These are phyloP conservation scores for Petrocephalus zakoni DNA, from an alignment of 2,113 vertebrate genomes.

Conservation along the genomic window DNA sequence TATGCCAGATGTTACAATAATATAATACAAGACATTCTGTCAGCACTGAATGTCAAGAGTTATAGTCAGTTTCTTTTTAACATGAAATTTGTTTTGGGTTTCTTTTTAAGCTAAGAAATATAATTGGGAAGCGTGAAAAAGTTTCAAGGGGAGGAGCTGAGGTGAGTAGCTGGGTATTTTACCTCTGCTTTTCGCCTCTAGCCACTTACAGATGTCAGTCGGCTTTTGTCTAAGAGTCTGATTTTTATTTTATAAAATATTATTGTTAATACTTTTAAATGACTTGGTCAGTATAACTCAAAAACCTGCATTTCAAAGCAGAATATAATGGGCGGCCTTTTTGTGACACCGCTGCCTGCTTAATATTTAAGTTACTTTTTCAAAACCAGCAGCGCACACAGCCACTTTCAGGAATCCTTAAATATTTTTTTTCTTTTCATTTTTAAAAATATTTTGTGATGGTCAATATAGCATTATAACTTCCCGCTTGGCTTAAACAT, in stretches of 20 bases:
- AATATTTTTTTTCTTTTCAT: neutral
- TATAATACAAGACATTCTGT: neutral
- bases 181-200: neutral
- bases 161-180: slow-evolving; percentile 35
- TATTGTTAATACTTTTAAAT: neutral
- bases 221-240: neutral
- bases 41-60: neutral
- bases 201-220: neutral
- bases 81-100: neutral
- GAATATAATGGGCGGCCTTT: neutral
- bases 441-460: neutral
- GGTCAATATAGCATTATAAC: neutral
- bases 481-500: neutral
- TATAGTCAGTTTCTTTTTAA: neutral
- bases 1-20: too few relatives aligned
- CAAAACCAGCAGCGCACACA: neutral
- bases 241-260: neutral
- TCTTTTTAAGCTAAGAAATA: slow-evolving; percentile 78
- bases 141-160: slow-evolving; percentile 36
- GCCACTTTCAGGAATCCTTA: neutral
- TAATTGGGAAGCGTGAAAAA: slow-evolving; percentile 73
- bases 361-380: neutral
- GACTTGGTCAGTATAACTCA: neutral
- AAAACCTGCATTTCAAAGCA: neutral
- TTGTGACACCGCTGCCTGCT: neutral